Evolutionary conservation across 2,888 invertebrate genomes (phyloP), one percentile per base, ranked within the genome.

Genomic region (Nephrotoma guestfalica): DNA sequence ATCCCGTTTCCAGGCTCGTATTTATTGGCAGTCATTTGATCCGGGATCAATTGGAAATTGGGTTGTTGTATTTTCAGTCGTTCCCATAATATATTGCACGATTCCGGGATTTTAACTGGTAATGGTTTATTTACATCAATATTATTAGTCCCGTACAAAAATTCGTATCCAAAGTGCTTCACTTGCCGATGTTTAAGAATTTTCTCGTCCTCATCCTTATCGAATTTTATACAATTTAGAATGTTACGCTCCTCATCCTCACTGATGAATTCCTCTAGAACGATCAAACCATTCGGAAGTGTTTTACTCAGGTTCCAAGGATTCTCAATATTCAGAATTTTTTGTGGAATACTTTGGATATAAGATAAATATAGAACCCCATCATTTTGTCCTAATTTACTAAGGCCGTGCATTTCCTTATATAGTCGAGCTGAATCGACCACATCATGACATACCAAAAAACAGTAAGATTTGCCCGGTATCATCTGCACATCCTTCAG

Each of bases 1-100:
- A 99, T 99, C 57, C 98, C 96, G 93, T 97, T 97, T 13, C 98
- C 97, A 85, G 97, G 95, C 87, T 92, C 91, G 91, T 98, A 98
- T 89, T 94, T 94, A 90, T 98, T 98, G 0, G 97, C 94, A 0
- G 98, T 98, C 85, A 97, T 89, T 90, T 98, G 98, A 92, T 97
- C 95, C 4, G 97, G 97, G 41, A 90, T 87, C 83, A 92, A 91
- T 41, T 91, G 90, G 88, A 92, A 90, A 87, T 91, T 89, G 30
- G 91, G 89, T 86, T 96, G 92, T 88, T 93, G 92, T 30, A 91
- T 89, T 0, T 87, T 86, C 0, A 91, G 86, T 5, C 89, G 89
- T 0, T 87, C 6, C 92, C 96, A 94, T 11, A 98, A 90, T 88
- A 94, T 91, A 88, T 93, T 90, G 91, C 96, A 97, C 88, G 94